These are phyloP conservation scores for Tyrophagus putrescentiae DNA, from an alignment of 1,140 invertebrate genomes.

Conservation along the genomic window DNA sequence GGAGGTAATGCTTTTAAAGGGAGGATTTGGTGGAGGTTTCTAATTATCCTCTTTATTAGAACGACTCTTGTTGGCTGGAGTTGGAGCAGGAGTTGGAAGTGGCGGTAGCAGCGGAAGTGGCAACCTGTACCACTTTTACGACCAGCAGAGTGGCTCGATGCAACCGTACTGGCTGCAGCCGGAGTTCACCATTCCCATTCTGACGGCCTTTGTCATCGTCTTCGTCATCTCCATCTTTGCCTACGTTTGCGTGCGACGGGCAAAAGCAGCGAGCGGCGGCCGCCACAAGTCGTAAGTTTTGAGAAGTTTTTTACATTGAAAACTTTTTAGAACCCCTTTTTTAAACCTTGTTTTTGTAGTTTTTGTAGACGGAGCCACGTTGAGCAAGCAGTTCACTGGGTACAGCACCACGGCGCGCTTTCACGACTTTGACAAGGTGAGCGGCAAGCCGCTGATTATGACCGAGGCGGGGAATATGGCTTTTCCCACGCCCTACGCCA, in stretches of 20 bases:
- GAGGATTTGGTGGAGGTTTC: too few relatives aligned
- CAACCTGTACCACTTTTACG: slow-evolving; percentile 8
- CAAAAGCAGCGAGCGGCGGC: slow-evolving; percentile 18
- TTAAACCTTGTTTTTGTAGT: slow-evolving; percentile 11
- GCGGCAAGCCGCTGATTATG: slow-evolving; percentile 2
- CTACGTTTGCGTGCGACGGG: slow-evolving; percentile 25
- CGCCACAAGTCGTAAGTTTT: slow-evolving; percentile 8
- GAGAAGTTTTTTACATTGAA: not conserved
- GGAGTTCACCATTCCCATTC: slow-evolving; percentile 26
- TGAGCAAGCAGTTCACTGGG: slow-evolving; percentile 13
- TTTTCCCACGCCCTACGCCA: slow-evolving; percentile 6
- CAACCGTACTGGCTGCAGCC: slow-evolving; percentile 23
- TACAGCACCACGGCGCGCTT: not conserved
- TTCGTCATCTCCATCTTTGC: slow-evolving; percentile 25
- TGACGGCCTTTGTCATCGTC: slow-evolving; percentile 25
- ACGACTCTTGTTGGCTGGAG: too few relatives aligned
- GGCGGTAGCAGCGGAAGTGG: slow-evolving; percentile 10
- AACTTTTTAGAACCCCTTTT: not conserved
- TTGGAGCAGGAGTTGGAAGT: too few relatives aligned
- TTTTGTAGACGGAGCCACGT: slow-evolving; percentile 12
- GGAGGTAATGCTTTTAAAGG: slow-evolving; percentile 19
- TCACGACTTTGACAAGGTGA: slow-evolving; percentile 1
- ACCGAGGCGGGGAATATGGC: not conserved
- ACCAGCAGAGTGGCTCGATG: too few relatives aligned
- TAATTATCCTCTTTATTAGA: too few relatives aligned